These are phyloP conservation scores for Phytoseiulus persimilis DNA, from an alignment of 2,888 invertebrate species.

Conservation along the genomic window DNA sequence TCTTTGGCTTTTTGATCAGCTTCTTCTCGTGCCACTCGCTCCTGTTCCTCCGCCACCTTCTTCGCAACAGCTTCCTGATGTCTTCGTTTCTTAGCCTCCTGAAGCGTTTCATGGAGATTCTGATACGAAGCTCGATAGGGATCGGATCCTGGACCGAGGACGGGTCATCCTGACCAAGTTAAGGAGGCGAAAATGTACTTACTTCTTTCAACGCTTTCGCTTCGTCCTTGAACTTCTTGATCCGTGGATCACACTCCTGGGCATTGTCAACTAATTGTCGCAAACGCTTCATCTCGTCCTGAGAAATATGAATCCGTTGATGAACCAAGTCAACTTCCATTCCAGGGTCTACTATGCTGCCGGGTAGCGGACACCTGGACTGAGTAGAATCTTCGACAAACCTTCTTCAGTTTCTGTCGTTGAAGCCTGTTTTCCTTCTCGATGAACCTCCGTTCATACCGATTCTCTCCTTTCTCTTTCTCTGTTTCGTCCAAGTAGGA, in stretches of 20 bases:
- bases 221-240: conserved; percentile 81
- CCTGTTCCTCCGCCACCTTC: conserved; percentile 54
- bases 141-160: not conserved
- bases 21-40: conserved; percentile 44
- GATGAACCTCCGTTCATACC: conserved; percentile 93
- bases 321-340: not conserved
- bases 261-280: conserved; percentile 83
- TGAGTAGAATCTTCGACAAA: not conserved
- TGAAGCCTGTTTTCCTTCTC: conserved; percentile 94
- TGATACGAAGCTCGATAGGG: not conserved
- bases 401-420: conserved; percentile 79
- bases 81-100: conserved; percentile 29
- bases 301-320: not conserved
- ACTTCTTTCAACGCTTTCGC: conserved; percentile 59
- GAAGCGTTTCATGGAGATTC: not conserved
- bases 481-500: conserved; percentile 98
- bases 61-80: conserved; percentile 47
- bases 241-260: conserved; percentile 85
- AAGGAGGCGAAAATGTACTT: not conserved
- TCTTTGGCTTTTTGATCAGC: conserved; percentile 65
- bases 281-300: conserved; percentile 85
- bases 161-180: no score
- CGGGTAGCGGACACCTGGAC: no score
- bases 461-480: conserved; percentile 88
- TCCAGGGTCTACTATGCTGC: not conserved